Conservation (phyloP, 2,113 vertebrate species). For the Todiramphus chloris region DNA sequence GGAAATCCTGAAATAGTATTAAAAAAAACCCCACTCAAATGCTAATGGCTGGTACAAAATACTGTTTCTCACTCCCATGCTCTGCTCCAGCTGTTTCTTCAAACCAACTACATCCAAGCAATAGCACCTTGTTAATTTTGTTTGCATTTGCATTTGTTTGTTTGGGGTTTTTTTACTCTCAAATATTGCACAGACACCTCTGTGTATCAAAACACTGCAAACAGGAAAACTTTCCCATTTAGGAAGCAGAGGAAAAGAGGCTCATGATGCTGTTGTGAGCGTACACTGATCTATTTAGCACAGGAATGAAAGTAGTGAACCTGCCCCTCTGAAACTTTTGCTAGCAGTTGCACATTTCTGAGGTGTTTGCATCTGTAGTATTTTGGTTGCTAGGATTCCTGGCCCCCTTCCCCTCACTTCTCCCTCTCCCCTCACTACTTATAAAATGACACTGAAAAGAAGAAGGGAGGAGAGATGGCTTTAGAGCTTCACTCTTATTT, state of each 20-base stretch:
- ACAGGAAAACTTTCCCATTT: not conserved
- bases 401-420: not conserved
- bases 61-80: not conserved
- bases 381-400: constrained; percentile 55
- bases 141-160: not conserved
- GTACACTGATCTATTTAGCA: not conserved
- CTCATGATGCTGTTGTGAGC: not conserved
- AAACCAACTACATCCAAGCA: not conserved
- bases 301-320: not conserved
- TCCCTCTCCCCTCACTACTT: not conserved
- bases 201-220: not conserved
- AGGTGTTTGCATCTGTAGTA: constrained; percentile 23
- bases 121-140: not conserved
- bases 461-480: not conserved
- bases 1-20: not conserved
- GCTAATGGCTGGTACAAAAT: not conserved
- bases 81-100: not conserved
- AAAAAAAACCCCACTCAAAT: not conserved
- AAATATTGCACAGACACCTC: not conserved
- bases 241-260: not conserved
- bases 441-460: constrained; percentile 22
- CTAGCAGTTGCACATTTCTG: constrained; percentile 1
- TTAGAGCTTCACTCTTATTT: not conserved
- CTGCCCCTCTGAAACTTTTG: not conserved
- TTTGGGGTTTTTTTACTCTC: too few relatives aligned